phyloP scores from a whole-genome alignment of 1,140 invertebrate species.

The Cydia fagiglandana region DNA sequence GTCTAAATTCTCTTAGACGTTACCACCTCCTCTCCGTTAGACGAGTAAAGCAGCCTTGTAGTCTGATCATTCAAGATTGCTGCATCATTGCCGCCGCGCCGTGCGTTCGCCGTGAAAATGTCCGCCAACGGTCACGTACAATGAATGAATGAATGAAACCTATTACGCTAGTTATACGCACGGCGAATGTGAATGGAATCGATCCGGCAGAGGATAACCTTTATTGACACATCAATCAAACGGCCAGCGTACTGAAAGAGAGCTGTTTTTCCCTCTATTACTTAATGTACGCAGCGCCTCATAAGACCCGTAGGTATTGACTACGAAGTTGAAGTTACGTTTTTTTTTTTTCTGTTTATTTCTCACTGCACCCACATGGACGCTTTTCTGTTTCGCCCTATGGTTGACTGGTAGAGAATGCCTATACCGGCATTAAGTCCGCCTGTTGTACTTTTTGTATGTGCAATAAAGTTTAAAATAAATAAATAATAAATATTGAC shows the following conservation, averaged over 20 bases:
- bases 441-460: too few relatives aligned
- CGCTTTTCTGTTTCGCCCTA: too few relatives aligned
- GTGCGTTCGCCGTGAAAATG: slow-evolving; percentile 16
- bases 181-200: slow-evolving; percentile 30
- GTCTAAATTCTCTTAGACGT: too few relatives aligned
- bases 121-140: slow-evolving; percentile 23
- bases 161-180: slow-evolving; percentile 32
- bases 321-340: too few relatives aligned
- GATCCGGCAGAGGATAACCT: slow-evolving; percentile 25
- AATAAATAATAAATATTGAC: too few relatives aligned
- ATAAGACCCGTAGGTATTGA: background rate
- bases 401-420: too few relatives aligned
- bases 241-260: slow-evolving; percentile 7
- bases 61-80: background rate
- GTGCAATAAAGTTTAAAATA: too few relatives aligned
- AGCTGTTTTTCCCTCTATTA: background rate
- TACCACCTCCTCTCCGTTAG: too few relatives aligned
- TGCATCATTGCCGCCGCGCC: background rate
- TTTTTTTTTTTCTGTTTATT: too few relatives aligned
- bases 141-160: slow-evolving; percentile 31
- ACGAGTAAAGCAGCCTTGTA: too few relatives aligned
- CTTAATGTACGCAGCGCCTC: background rate
- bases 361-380: too few relatives aligned
- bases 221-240: slow-evolving; percentile 31
- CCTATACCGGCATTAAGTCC: too few relatives aligned